A percentile compares a stretch with the other conserved stretches of the same genome.
phyloP scores from a whole-genome alignment of 2,797 vertebrate species.

The Micromesistius poutassou region DNA sequence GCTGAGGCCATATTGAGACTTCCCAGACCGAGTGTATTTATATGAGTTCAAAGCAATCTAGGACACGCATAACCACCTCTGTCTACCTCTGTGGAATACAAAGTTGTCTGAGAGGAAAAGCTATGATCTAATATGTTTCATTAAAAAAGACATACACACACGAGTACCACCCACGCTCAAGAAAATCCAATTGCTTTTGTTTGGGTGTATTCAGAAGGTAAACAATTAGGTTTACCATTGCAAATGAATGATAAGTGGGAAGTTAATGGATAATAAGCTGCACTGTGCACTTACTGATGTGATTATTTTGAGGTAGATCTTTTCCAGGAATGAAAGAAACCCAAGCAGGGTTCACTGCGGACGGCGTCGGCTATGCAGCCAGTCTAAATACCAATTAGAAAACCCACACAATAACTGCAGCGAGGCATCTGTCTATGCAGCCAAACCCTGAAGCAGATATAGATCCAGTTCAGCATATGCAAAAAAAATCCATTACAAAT shows the following conservation, averaged over 20 bases:
- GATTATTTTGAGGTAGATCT: not conserved
- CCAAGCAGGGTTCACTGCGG: not conserved
- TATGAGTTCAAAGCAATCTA: not conserved
- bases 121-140: too few species aligned
- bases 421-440: not conserved
- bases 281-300: not conserved
- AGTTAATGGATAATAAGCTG: not conserved
- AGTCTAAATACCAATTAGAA: not conserved
- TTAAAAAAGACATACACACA: not conserved
- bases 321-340: constrained; percentile 1
- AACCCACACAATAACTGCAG: not conserved
- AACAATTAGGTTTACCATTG: not conserved
- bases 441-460: not conserved
- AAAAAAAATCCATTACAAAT: not conserved
- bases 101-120: not conserved
- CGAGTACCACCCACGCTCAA: not conserved
- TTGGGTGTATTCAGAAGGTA: not conserved
- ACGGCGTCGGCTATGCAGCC: not conserved
- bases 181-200: not conserved
- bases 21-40: not conserved
- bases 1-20: not conserved
- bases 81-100: not conserved
- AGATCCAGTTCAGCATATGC: not conserved
- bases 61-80: not conserved
- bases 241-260: not conserved